Evolutionary conservation across 2,888 invertebrate species (phyloP).

Genomic region (Alentia gelatinosa): DNA sequence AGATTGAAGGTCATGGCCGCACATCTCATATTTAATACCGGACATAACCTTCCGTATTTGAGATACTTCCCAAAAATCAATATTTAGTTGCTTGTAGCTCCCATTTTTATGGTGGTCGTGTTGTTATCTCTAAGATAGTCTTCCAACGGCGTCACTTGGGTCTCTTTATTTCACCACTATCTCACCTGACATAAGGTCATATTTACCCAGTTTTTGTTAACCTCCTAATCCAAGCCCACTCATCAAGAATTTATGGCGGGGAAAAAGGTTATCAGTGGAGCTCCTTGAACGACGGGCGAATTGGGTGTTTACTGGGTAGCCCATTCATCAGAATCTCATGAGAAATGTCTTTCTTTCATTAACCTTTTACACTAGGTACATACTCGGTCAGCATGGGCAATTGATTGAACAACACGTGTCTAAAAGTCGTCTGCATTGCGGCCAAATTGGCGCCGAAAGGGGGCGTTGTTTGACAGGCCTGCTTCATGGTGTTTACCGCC

Average conservation of each 20-base stretch:
- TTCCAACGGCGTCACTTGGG: no score
- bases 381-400: not conserved
- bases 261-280: not conserved
- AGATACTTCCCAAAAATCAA: no score
- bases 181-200: not conserved
- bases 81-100: no score
- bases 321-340: conserved; percentile 38
- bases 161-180: no score
- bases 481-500: not conserved
- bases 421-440: not conserved
- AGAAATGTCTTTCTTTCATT: conserved; percentile 6
- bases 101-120: no score
- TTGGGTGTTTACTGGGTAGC: not conserved
- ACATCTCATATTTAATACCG: no score
- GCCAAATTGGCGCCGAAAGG: not conserved
- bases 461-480: not conserved
- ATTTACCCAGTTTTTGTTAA: not conserved
- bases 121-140: no score
- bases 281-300: not conserved
- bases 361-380: conserved; percentile 39
- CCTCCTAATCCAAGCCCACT: not conserved
- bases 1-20: no score
- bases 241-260: not conserved
- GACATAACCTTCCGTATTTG: no score
- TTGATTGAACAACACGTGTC: conserved; percentile 17